phyloP scores from a whole-genome alignment of 2,797 vertebrate genomes.

The Mareca penelope region DNA sequence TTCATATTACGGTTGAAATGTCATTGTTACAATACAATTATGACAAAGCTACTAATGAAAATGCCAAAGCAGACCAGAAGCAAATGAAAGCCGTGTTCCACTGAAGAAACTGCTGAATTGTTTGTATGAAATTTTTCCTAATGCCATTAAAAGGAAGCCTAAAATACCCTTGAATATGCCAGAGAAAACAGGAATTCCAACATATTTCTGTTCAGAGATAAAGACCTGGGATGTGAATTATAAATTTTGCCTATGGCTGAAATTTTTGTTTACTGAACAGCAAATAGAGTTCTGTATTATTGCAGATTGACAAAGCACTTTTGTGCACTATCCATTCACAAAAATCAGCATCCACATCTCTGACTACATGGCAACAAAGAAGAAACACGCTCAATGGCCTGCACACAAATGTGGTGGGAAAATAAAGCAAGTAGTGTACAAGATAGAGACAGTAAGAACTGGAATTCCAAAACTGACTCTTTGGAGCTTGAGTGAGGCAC shows the following conservation, averaged over 20 bases:
- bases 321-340: background rate
- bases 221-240: background rate
- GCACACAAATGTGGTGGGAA: background rate
- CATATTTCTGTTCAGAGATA: background rate
- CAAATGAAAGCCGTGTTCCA: background rate
- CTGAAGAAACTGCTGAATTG: background rate
- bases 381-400: background rate
- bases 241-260: background rate
- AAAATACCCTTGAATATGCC: background rate
- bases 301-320: background rate
- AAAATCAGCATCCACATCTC: background rate
- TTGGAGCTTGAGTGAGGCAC: background rate
- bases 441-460: background rate
- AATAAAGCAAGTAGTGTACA: background rate
- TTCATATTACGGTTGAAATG: background rate
- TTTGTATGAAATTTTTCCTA: background rate
- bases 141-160: background rate
- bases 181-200: background rate
- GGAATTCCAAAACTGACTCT: background rate
- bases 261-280: background rate
- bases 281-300: background rate
- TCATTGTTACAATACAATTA: background rate
- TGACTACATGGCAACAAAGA: background rate
- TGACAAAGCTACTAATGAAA: background rate
- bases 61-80: background rate